phyloP scores from a whole-genome alignment of 2,797 vertebrate genomes.

The Pangasius macronema region DNA sequence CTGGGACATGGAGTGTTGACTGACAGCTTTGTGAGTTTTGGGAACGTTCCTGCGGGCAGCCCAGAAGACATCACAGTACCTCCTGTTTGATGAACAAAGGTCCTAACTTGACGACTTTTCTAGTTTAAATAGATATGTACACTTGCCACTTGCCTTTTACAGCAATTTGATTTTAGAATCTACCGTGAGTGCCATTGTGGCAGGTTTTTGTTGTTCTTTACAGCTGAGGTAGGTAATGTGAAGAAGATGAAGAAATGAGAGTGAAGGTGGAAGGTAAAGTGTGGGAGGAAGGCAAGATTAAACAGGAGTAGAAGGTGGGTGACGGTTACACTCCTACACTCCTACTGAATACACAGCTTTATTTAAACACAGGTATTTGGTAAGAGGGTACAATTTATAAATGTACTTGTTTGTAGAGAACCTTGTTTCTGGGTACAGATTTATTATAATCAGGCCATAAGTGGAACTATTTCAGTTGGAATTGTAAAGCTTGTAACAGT shows the following conservation, averaged over 20 bases:
- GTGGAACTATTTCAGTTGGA: conserved; percentile 3
- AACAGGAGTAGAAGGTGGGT: no score
- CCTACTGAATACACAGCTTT: background rate
- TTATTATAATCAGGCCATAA: background rate
- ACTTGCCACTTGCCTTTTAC: background rate
- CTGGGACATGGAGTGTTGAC: background rate
- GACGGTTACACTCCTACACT: background rate
- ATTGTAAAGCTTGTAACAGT: background rate
- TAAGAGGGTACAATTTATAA: background rate
- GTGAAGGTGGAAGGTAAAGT: background rate
- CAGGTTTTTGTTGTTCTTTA: background rate
- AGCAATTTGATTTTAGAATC: conserved; percentile 36
- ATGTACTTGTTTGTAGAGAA: background rate
- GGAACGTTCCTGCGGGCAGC: conserved; percentile 8
- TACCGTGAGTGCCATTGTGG: conserved; percentile 41
- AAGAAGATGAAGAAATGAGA: background rate
- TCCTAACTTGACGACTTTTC: background rate
- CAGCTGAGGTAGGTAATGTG: background rate
- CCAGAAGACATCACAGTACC: conserved; percentile 4
- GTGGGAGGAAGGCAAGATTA: background rate
- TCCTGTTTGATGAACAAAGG: background rate
- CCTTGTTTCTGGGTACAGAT: background rate
- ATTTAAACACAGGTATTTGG: background rate
- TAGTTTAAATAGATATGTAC: background rate
- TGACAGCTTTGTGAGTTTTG: conserved; percentile 16